These are phyloP conservation scores for Melanotaenia trifasciata DNA, from an alignment of 2,797 vertebrate species.

Conservation along the genomic window DNA sequence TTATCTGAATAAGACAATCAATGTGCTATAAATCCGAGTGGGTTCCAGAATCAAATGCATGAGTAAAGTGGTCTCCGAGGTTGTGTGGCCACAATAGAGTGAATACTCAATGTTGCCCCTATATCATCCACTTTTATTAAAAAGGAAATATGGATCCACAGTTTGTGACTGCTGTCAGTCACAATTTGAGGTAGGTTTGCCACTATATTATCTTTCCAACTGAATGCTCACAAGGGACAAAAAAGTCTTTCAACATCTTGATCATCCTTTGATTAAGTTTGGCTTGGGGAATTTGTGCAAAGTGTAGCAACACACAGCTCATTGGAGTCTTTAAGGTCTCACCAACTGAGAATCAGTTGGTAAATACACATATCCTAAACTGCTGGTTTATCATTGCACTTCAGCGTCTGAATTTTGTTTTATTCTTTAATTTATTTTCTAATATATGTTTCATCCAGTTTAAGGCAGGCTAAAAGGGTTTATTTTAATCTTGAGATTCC, in stretches of 20 bases:
- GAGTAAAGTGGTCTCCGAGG: too few species aligned
- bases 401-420: background rate
- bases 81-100: background rate
- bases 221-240: too few species aligned
- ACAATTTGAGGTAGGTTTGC: too few species aligned
- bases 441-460: background rate
- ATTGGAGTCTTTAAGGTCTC: too few species aligned
- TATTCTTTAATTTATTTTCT: background rate
- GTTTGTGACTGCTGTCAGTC: background rate
- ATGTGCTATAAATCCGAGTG: slow-evolving; percentile 26
- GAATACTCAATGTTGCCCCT: background rate
- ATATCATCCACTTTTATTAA: slow-evolving; percentile 3
- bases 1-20: slow-evolving; percentile 32
- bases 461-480: background rate
- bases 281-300: too few species aligned
- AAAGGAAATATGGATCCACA: background rate
- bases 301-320: too few species aligned
- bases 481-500: too few species aligned
- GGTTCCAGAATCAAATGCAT: background rate
- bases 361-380: background rate
- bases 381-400: background rate
- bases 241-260: too few species aligned
- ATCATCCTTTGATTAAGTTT: too few species aligned
- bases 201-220: too few species aligned
- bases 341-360: too few species aligned